Conservation (phyloP, 1,140 invertebrate genomes). For the Mesaphorura yosii region DNA sequence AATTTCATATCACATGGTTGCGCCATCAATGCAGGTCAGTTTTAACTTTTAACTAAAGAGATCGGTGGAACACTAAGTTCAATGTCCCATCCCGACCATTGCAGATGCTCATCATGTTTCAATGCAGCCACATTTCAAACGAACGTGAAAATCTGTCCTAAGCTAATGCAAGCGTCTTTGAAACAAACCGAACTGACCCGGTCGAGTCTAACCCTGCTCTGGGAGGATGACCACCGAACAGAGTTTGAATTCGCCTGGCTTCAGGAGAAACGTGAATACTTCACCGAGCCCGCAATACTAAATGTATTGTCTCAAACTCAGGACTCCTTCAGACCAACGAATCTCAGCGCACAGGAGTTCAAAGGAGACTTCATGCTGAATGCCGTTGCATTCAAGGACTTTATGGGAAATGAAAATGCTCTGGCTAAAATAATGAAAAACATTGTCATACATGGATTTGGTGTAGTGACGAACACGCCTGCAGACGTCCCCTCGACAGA, state of each 20-base stretch:
- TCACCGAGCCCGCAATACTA: not conserved
- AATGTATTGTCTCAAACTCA: not conserved
- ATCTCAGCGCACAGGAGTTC: not conserved
- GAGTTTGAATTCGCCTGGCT: slow-evolving; percentile 14
- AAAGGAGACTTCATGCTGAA: not conserved
- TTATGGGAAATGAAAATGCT: slow-evolving; percentile 17
- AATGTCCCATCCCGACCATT: not conserved
- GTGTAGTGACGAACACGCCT: slow-evolving; percentile 14
- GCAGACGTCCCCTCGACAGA: slow-evolving; percentile 9
- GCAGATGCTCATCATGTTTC: slow-evolving; percentile 23
- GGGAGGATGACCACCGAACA: slow-evolving; percentile 23
- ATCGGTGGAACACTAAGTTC: slow-evolving; percentile 1
- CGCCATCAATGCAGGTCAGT: slow-evolving; percentile 29
- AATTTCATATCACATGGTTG: slow-evolving; percentile 18
- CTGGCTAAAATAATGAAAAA: slow-evolving; percentile 16
- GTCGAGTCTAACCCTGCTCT: slow-evolving; percentile 14
- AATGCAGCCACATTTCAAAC: slow-evolving; percentile 19
- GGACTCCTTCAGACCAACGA: not conserved
- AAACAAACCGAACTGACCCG: not conserved
- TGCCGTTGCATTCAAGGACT: slow-evolving; percentile 9
- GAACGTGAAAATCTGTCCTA: not conserved
- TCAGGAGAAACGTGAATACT: not conserved
- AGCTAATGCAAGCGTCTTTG: not conserved
- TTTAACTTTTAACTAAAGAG: not conserved
- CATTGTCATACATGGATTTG: slow-evolving; percentile 16